Evolutionary conservation across 2,797 vertebrate genomes (phyloP).

Genomic region (Tinamus major): DNA sequence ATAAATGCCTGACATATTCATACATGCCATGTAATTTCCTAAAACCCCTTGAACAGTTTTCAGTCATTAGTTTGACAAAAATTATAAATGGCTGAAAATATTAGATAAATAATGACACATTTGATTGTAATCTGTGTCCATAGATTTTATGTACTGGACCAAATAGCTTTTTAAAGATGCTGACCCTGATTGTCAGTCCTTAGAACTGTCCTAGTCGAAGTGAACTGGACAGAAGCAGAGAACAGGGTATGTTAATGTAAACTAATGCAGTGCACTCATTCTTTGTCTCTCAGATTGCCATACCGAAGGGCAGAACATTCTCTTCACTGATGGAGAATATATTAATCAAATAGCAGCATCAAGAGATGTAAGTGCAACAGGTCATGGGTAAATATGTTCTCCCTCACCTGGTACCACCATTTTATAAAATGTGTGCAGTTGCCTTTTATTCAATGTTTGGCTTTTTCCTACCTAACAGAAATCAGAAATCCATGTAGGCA

Average conservation of each 20-base stretch:
- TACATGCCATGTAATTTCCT: background rate
- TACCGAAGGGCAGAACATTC: slow-evolving; percentile 95
- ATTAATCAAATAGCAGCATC: slow-evolving; percentile 99
- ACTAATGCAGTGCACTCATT: slow-evolving; percentile 10
- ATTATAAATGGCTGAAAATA: background rate
- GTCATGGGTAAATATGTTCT: background rate
- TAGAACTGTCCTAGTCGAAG: background rate
- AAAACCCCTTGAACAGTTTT: rapidly evolving
- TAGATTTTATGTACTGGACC: background rate
- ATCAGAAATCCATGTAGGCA: background rate
- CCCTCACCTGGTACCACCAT: background rate
- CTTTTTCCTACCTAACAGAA: background rate
- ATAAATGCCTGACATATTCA: background rate
- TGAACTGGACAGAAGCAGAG: background rate
- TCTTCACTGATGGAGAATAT: slow-evolving; percentile 98
- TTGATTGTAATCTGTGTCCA: background rate
- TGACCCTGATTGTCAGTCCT: background rate
- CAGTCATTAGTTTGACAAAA: background rate
- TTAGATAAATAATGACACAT: rapidly evolving
- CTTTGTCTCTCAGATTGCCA: slow-evolving; percentile 87
- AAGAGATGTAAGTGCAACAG: slow-evolving; percentile 91
- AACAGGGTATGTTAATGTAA: background rate
- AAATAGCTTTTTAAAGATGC: background rate
- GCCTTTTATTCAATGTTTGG: background rate
- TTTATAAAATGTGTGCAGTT: background rate